phyloP scores from a whole-genome alignment of 2,888 invertebrate genomes.

The Crematogaster levior region DNA sequence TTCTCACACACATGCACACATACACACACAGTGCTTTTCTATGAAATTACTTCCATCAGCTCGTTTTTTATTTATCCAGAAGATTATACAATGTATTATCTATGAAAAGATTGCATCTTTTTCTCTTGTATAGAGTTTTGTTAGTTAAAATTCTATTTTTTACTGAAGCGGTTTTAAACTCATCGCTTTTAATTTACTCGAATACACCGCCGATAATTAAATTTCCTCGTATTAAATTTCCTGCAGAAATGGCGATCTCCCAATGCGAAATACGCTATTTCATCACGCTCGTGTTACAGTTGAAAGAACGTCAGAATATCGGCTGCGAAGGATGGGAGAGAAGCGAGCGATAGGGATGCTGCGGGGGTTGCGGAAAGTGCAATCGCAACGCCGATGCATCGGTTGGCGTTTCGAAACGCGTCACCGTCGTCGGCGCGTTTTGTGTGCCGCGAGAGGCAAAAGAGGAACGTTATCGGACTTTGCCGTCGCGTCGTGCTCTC shows the following conservation, averaged over 20 bases:
- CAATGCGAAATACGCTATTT: background rate
- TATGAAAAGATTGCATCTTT: background rate
- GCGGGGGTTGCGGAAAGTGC: conserved; percentile 62
- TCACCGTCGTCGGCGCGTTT: conserved; percentile 57
- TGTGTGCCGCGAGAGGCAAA: conserved; percentile 69
- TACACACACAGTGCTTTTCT: too few species aligned
- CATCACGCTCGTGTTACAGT: background rate
- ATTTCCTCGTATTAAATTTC: conserved; percentile 3
- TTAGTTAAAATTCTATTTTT: background rate
- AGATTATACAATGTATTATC: background rate
- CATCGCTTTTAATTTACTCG: conserved; percentile 12
- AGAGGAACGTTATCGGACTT: conserved; percentile 75
- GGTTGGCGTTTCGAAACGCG: conserved; percentile 42
- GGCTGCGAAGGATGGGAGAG: background rate
- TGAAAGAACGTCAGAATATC: conserved; percentile 16
- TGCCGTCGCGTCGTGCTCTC: conserved; percentile 20
- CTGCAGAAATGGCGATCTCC: background rate
- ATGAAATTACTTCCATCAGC: background rate
- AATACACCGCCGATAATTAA: background rate
- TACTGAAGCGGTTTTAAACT: background rate
- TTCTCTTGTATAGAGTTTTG: background rate
- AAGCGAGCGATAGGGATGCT: background rate
- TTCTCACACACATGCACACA: too few species aligned
- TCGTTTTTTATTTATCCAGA: background rate
- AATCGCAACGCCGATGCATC: conserved; percentile 66